Base-by-base conservation (phyloP, 2,797 vertebrate genomes). In the Decapterus maruadsi region DNA sequence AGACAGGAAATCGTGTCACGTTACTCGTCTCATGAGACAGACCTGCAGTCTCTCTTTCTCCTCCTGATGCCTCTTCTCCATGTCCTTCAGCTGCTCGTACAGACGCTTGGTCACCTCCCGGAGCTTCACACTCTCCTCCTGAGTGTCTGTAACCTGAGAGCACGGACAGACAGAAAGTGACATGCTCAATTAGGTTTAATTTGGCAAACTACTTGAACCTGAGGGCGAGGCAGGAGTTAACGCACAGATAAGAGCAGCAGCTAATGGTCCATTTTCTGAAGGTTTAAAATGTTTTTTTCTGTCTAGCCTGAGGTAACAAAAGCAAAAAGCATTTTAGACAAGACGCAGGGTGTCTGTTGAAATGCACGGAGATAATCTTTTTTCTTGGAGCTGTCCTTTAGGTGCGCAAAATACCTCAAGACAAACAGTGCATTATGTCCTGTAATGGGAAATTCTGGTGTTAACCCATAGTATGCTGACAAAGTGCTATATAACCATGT, bases 1-100 rank as follows among this genome's bases (percentile, higher is more conserved):
- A 67, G 68, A 72, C 78, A 68, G 87, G 81, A 87, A 76, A 53
- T 59, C 0, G 42, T 56, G 40, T 85, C 72, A 43, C 34, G 77
- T 77, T 58, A 50, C 74, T 78, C 31, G 38, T 77, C 56, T 20
- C 14, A 11, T 67, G 76, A 83, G 4, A 82, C 87, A 17, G 46
- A 98, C 97, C 96, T 97, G 95, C 5, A 97, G 94, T 66, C 75
- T 68, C 11, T 85, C 82, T 29, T 51, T 92, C 60, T 98, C 97
- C 58, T 95, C 87, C 88, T 95, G 95, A 14, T 96, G 96, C 38
- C 75, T 93, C 59, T 62, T 93, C 83, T 98, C 97, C 0, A 93
- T 90, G 71, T 97, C 96, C 89, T 94, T 94, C 65, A 99, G 93
- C 88, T 93, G 96, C 0, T 75, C 61, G 2, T 95, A 94, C 63